Evolutionary conservation across 2,113 vertebrate genomes (phyloP), one percentile per base, ranked within the genome.

Genomic region (Antennarius striatus): DNA sequence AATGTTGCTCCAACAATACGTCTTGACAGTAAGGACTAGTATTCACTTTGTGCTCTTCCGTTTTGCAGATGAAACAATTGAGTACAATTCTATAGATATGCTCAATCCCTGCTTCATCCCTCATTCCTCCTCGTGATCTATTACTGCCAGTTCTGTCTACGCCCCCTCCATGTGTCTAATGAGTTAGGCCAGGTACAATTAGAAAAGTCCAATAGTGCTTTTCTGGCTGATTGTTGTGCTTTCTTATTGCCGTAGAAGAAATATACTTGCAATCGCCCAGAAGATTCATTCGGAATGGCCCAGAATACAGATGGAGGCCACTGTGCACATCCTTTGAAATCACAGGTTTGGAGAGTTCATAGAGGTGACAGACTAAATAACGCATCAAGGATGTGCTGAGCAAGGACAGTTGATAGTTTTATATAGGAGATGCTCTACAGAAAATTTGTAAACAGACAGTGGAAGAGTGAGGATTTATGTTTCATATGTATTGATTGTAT

Each of bases 91-190:
- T 36, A 2, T 36, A 36, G 32, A 2, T 36, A 22, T 22, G 22
- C 22, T 58, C 57, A 43, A 36, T 3, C 42, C 7, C 60, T 48
- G 51, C 52, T 6, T 82, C 67, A 64, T 59, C 71, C 65, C 80
- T 78, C 65, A 56, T 81, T 67, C 58, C 55, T 60, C 42, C 63
- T 45, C 77, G 22, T 71, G 77, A 88, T 91, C 87, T 84, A 70
- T 92, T 81, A 68, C 55, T 90, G 81, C 82, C 86, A 81, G 55
- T 56, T 76, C 49, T 52, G 66, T 60, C 70, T 75, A 42, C 52
- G 73, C 60, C 73, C 79, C 63, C 80, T 80, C 79, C 55, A 62
- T 75, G 68, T 72, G 75, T 73, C 63, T 78, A 88, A 87, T 78
- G 77, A 81, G 68, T 54, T 53, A 49, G 68, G 50, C 58, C 75